A percentile compares a stretch with the other conserved stretches of the same genome.
Evolutionary conservation across 2,888 invertebrate species (phyloP).

Genomic region (Pachydiplax longipennis): DNA sequence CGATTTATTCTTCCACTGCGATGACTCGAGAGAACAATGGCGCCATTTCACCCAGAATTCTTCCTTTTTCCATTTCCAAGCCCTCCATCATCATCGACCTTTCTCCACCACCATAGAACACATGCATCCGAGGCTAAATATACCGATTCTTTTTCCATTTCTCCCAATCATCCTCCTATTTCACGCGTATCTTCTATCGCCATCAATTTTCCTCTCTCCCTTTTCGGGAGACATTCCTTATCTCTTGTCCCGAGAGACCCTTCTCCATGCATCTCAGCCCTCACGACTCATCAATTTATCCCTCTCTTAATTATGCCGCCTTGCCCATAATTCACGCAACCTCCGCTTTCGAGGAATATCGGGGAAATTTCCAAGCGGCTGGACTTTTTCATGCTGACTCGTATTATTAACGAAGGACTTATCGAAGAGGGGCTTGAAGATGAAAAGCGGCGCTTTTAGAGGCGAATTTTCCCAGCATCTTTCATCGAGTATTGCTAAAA

Average conservation of each 20-base stretch:
- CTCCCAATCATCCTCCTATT: background rate
- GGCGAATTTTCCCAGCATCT: background rate
- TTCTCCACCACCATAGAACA: background rate
- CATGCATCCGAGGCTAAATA: background rate
- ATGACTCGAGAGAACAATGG: no score
- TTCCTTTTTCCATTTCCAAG: no score
- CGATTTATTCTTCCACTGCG: no score
- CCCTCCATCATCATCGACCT: no score
- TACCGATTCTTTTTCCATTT: background rate
- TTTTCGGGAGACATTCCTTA: background rate
- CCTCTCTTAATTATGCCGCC: background rate
- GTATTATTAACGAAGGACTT: background rate
- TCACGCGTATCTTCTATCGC: background rate
- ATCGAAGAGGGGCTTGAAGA: background rate
- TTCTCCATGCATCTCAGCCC: background rate
- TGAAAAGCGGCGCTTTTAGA: background rate
- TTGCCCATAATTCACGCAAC: background rate
- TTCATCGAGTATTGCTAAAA: no score
- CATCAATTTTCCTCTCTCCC: background rate
- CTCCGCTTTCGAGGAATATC: background rate
- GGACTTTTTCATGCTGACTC: background rate
- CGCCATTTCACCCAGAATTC: no score
- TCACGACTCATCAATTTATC: background rate
- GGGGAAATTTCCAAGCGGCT: background rate
- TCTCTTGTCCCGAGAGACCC: background rate